Evolutionary conservation across 2,888 invertebrate species (phyloP).

Genomic region (Plagodis pulveraria): DNA sequence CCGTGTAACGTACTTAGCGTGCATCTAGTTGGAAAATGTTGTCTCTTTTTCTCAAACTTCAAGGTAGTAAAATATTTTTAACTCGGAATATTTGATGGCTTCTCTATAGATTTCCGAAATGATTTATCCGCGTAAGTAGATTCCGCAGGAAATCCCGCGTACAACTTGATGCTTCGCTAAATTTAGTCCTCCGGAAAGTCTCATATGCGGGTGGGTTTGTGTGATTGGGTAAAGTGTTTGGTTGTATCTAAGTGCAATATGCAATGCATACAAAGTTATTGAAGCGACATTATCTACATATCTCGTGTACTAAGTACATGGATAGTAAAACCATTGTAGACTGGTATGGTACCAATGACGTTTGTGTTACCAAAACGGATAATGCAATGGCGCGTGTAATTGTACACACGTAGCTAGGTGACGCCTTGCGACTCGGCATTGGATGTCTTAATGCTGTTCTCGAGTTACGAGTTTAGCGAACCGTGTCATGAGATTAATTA

Average conservation of each 20-base stretch:
- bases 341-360: slow-evolving; percentile 26
- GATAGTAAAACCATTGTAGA: slow-evolving; percentile 33
- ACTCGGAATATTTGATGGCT: too few species aligned
- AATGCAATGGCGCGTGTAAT: slow-evolving; percentile 50
- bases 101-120: too few species aligned
- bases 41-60: too few species aligned
- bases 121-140: too few species aligned
- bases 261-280: slow-evolving; percentile 35
- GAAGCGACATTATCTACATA: slow-evolving; percentile 26
- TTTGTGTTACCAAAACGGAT: slow-evolving; percentile 35
- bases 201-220: too few species aligned
- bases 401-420: slow-evolving; percentile 47
- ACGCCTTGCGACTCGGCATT: slow-evolving; percentile 30
- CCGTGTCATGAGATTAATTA: slow-evolving; percentile 29
- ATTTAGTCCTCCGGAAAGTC: too few species aligned
- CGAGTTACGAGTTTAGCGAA: slow-evolving; percentile 31
- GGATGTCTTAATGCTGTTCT: slow-evolving; percentile 22
- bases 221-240: slow-evolving; percentile 38
- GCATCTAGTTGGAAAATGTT: too few species aligned
- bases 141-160: too few species aligned
- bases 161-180: too few species aligned
- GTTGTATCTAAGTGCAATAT: slow-evolving; percentile 30
- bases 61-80: too few species aligned
- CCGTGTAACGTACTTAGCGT: too few species aligned
- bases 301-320: slow-evolving; percentile 18